Evolutionary conservation across 2,797 vertebrate genomes (phyloP).

Genomic region (Acanthornis magna): DNA sequence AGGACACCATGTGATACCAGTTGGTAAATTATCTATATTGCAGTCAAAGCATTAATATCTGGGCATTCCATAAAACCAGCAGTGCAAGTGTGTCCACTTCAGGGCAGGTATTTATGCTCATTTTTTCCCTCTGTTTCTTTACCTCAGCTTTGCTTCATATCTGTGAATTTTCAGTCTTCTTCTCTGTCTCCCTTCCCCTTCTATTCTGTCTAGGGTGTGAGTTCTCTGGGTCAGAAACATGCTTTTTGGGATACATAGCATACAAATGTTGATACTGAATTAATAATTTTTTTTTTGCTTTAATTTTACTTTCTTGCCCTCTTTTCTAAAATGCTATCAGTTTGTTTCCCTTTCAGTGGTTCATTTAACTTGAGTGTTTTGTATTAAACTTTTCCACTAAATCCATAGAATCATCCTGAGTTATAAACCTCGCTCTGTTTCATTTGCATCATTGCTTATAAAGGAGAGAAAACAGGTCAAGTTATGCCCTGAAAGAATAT

Average conservation of each 20-base stretch:
- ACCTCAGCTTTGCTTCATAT: neutral
- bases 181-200: neutral
- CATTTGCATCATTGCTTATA: conserved; percentile 30
- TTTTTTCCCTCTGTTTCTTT: neutral
- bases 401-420: neutral
- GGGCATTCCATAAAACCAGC: neutral
- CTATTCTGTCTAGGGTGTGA: neutral
- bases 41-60: neutral
- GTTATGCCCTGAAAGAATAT: conserved; percentile 29
- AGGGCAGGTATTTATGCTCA: neutral
- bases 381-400: neutral
- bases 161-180: neutral
- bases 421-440: neutral
- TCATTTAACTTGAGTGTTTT: neutral
- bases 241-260: neutral
- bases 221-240: neutral
- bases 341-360: neutral
- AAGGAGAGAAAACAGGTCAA: conserved; percentile 50
- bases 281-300: neutral
- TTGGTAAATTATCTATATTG: neutral
- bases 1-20: neutral
- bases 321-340: neutral
- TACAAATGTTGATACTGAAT: neutral
- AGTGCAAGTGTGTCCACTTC: neutral
- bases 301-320: neutral